Percentiles rank a stretch among this genome's conserved stretches.
phyloP scores from a whole-genome alignment of 1,140 invertebrate species.

The Argopecten irradians region DNA sequence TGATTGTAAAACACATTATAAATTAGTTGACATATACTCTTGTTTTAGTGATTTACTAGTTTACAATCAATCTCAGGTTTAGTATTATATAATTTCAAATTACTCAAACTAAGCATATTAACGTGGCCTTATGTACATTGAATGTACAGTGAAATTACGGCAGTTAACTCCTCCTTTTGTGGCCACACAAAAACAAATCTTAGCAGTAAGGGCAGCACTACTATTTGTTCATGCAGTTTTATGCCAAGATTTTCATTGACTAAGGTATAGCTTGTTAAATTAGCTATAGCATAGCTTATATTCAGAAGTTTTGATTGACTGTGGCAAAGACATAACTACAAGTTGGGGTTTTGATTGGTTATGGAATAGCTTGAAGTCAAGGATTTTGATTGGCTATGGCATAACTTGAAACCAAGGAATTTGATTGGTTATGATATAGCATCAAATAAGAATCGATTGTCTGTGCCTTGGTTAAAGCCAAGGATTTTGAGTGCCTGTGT shows the following conservation, averaged over 20 bases:
- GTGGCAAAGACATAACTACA: too few relatives aligned
- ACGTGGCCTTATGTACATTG: conserved; percentile 6
- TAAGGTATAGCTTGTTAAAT: neutral
- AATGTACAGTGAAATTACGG: neutral
- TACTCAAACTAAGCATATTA: neutral
- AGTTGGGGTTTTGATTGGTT: too few relatives aligned
- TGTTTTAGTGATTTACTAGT: neutral
- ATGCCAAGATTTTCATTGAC: neutral
- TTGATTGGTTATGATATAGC: neutral
- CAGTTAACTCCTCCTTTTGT: neutral
- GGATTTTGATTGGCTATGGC: neutral
- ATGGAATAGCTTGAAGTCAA: neutral
- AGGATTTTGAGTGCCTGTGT: neutral
- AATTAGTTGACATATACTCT: neutral
- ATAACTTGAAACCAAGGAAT: neutral
- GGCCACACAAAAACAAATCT: neutral
- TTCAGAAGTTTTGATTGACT: neutral
- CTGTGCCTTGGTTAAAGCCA: neutral
- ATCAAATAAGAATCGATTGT: too few relatives aligned
- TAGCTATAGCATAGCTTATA: neutral
- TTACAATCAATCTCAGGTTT: neutral
- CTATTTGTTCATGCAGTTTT: neutral
- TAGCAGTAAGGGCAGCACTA: neutral
- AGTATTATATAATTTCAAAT: conserved; percentile 13
- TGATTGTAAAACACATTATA: neutral